Base-by-base conservation (phyloP, 2,797 vertebrate species). In the Rhinichthys osculus region DNA sequence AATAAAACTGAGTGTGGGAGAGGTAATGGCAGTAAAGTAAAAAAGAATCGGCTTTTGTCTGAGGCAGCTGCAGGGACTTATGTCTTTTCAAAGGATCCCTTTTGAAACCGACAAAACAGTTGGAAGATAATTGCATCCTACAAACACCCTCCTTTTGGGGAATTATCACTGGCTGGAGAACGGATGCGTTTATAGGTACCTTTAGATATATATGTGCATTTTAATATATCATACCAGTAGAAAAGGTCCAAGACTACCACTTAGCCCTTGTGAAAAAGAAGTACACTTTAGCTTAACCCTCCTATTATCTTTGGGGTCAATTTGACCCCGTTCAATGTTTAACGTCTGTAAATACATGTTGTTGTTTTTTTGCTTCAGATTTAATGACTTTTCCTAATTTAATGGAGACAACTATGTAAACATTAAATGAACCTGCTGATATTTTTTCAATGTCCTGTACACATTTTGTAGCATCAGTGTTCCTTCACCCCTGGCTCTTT, bases 1-100 rank as follows among this genome's bases (percentile, higher is more conserved):
- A 87, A 87, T 85, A 89, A 89, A 87, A 85, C 21, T 71, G 47
- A 78, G 72, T 38, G 83, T 52, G 71, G 52, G 73, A 52, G 72
- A 54, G 85, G 85, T 88, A 78, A 86, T 84, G 78, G 72, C 5
- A 23, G 59, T 62, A 42, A 64, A 84, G 47, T 64, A 44, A 71
- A 70, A 50, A 66, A 84, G 35, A 84, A 67, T 80, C 70, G 3
- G 35, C 80, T 85, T 81, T 89, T 84, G 85, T 82, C 66, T 71
- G 69, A 84, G 85, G 82, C 35, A 82, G 81, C 85, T 80, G 47
- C 57, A 77, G 57, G 64, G 47, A 88, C 47, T 71, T 69, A 42
- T 44, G 66, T 73, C 40, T 35, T 82, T 59, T 77, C n/a, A 62
- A 81, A 82, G 50, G 66, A 74, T 82, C 42, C 19, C 79, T 42